Evolutionary conservation across 1,140 invertebrate genomes (phyloP).

Genomic region (Zaprionus inermis): DNA sequence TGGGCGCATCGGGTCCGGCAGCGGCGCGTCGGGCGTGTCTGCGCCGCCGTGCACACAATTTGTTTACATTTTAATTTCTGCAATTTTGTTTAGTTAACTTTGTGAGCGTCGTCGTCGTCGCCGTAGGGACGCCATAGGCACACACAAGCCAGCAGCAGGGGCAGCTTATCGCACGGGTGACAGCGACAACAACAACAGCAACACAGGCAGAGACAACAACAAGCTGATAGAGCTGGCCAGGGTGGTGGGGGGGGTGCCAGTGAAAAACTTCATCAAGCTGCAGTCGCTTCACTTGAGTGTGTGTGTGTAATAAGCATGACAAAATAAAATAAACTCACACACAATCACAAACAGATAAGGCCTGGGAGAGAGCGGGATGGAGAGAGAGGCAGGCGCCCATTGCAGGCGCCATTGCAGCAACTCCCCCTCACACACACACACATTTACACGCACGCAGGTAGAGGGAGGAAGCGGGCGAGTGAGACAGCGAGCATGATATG

Average conservation of each 20-base stretch:
- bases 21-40: conserved; percentile 32
- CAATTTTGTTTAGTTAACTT: conserved; percentile 80
- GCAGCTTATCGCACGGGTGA: conserved; percentile 64
- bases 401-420: conserved; percentile 45
- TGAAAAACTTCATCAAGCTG: conserved; percentile 75
- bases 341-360: conserved; percentile 11
- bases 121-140: conserved; percentile 18
- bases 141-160: conserved; percentile 36
- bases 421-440: conserved; percentile 29
- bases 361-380: neutral
- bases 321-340: conserved; percentile 21
- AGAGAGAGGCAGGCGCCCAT: too few relatives aligned
- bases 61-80: conserved; percentile 82
- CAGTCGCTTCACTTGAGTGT: conserved; percentile 14
- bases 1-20: conserved; percentile 18
- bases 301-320: conserved; percentile 74
- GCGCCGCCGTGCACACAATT: conserved; percentile 58
- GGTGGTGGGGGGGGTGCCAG: conserved; percentile 34
- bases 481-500: neutral
- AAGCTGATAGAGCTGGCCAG: conserved; percentile 14
- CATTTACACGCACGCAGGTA: too few relatives aligned
- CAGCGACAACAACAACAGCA: conserved; percentile 26
- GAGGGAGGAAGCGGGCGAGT: neutral
- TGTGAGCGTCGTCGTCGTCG: conserved; percentile 52
- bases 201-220: conserved; percentile 19